phyloP scores from a whole-genome alignment of 2,113 vertebrate genomes.

The Agelaius tricolor region DNA sequence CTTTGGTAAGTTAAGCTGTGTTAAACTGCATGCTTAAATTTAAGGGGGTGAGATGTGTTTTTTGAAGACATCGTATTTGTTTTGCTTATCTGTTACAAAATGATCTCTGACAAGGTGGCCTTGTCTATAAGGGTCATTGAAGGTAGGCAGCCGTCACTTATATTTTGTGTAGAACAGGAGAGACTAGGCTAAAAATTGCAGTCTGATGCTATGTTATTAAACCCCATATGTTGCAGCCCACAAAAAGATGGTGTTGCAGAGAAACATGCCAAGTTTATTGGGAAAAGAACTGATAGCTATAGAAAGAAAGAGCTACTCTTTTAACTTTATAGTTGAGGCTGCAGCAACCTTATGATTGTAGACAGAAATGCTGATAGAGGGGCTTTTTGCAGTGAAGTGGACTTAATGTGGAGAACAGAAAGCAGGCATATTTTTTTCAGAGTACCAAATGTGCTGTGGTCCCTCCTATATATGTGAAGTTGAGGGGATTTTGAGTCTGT shows the following conservation, averaged over 20 bases:
- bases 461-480: neutral
- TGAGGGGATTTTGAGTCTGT: neutral
- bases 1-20: neutral
- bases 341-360: neutral
- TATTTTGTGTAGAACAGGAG: neutral
- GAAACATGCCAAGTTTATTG: neutral
- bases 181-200: neutral
- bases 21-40: neutral
- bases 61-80: neutral
- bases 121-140: neutral
- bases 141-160: neutral
- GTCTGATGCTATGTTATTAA: neutral
- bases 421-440: neutral
- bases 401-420: neutral
- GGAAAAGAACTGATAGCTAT: neutral
- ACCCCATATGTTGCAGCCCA: neutral
- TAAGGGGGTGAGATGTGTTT: neutral
- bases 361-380: neutral
- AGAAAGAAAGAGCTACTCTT: neutral
- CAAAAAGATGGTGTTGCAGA: neutral
- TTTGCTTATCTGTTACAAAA: neutral
- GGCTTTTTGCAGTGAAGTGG: neutral
- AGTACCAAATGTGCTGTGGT: neutral
- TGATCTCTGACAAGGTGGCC: neutral
- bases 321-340: neutral